Evolutionary conservation across 1,140 invertebrate species (phyloP).

Genomic region (Charaxes varanes): DNA sequence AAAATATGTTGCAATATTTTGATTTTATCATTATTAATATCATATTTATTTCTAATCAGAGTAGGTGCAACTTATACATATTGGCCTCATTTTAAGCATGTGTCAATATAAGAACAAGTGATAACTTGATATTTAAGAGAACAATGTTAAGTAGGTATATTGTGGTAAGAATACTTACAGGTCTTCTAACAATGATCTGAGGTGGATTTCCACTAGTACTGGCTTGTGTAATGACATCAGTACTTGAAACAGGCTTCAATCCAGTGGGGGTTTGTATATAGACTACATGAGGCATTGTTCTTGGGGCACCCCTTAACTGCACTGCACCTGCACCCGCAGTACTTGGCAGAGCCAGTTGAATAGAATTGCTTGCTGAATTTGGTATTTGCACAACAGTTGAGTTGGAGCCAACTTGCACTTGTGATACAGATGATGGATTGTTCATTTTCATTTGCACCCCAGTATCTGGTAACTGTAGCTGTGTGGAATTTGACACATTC

Average conservation of each 20-base stretch:
- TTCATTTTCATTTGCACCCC: slow-evolving; percentile 52
- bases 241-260: slow-evolving; percentile 59
- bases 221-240: slow-evolving; percentile 63
- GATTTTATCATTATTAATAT: no score
- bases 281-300: slow-evolving; percentile 59
- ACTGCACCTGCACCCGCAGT: slow-evolving; percentile 32
- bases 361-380: slow-evolving; percentile 51
- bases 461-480: slow-evolving; percentile 46
- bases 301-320: slow-evolving; percentile 43
- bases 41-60: no score
- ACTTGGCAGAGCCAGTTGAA: slow-evolving; percentile 52
- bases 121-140: slow-evolving; percentile 4
- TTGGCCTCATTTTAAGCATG: slow-evolving; percentile 1
- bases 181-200: slow-evolving; percentile 69
- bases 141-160: slow-evolving; percentile 6
- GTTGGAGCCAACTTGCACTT: slow-evolving; percentile 50
- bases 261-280: slow-evolving; percentile 67
- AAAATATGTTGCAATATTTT: no score
- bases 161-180: slow-evolving; percentile 53
- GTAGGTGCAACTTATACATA: no score
- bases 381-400: slow-evolving; percentile 55
- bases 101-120: slow-evolving; percentile 1
- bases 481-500: slow-evolving; percentile 45
- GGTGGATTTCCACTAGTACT: slow-evolving; percentile 62
- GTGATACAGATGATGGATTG: slow-evolving; percentile 39